A percentile compares a stretch with the other conserved stretches of the same genome.
These are phyloP conservation scores for Tiliacea citrago DNA, from an alignment of 2,888 invertebrate species.

Conservation along the genomic window DNA sequence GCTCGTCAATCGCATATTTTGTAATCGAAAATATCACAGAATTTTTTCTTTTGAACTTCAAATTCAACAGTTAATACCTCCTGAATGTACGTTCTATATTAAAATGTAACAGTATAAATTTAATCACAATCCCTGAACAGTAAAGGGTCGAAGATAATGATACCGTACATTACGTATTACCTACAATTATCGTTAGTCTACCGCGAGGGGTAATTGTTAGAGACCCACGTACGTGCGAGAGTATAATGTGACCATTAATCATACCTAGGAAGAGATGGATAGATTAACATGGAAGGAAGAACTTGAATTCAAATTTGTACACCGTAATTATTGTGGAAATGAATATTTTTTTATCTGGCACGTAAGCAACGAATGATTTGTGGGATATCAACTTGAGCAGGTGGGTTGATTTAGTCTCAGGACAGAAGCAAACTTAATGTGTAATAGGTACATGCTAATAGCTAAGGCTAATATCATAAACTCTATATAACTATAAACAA, in stretches of 20 bases:
- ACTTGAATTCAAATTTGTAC: conserved; percentile 32
- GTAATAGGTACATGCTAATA: background rate
- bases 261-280: conserved; percentile 46
- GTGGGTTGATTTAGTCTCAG: background rate
- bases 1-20: conserved; percentile 8
- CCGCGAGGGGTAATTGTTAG: conserved; percentile 46
- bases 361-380: background rate
- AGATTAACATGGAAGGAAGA: conserved; percentile 45
- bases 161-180: conserved; percentile 41
- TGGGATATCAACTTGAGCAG: background rate
- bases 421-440: background rate
- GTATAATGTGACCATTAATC: conserved; percentile 50
- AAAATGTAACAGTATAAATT: conserved; percentile 8
- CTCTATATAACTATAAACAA: no score
- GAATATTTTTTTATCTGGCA: background rate
- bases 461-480: no score
- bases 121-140: conserved; percentile 24
- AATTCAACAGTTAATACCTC: background rate
- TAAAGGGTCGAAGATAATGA: conserved; percentile 39
- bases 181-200: conserved; percentile 58
- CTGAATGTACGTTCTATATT: background rate
- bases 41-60: background rate
- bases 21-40: conserved; percentile 6
- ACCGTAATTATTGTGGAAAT: conserved; percentile 20
- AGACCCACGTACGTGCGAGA: conserved; percentile 28